Percentiles rank a stretch among this genome's conserved stretches.
These are phyloP conservation scores for Mamestra configurata DNA, from an alignment of 1,140 invertebrate species.

Conservation along the genomic window DNA sequence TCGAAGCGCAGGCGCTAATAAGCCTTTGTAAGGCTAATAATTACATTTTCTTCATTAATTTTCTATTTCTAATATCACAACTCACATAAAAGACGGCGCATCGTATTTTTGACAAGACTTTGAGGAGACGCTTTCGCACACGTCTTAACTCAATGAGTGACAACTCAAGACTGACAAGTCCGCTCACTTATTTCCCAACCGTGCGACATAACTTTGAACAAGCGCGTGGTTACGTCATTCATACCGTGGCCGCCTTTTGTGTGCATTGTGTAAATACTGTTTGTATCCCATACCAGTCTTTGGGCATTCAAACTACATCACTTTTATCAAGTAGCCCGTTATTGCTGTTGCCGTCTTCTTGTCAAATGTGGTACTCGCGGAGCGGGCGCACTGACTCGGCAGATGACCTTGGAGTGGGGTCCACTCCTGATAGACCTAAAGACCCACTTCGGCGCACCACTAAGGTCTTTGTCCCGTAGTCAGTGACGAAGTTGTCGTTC, in stretches of 20 bases:
- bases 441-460: constrained; percentile 91
- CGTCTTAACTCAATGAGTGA: background rate
- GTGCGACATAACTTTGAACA: background rate
- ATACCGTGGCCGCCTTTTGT: constrained; percentile 27
- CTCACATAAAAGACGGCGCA: constrained; percentile 34
- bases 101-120: background rate
- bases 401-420: constrained; percentile 90
- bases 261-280: constrained; percentile 21
- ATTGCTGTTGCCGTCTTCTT: constrained; percentile 82
- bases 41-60: background rate
- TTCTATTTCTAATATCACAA: constrained; percentile 17
- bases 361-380: constrained; percentile 86
- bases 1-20: constrained; percentile 16
- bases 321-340: constrained; percentile 83
- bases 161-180: background rate
- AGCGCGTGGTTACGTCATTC: background rate
- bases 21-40: background rate
- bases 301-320: constrained; percentile 73
- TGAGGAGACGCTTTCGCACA: background rate
- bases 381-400: constrained; percentile 89
- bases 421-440: constrained; percentile 89
- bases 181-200: background rate
- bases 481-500: constrained; percentile 89
- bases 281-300: constrained; percentile 51
- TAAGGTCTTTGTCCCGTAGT: constrained; percentile 90